These are phyloP conservation scores for Thelaira solivaga DNA, from an alignment of 2,888 invertebrate species.

Conservation along the genomic window DNA sequence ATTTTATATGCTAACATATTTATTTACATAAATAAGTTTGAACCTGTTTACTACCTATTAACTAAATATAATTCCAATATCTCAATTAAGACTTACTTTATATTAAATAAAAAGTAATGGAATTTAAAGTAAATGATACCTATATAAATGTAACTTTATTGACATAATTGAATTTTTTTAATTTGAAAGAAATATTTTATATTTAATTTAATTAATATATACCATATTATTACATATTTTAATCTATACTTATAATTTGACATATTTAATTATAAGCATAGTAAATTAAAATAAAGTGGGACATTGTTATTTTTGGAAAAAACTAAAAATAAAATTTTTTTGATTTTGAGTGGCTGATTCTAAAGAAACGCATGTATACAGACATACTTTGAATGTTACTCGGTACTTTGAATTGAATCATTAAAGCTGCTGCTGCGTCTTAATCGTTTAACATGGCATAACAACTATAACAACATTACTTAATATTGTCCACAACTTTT, in stretches of 20 bases:
- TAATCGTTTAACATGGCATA: too few species aligned
- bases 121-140: not conserved
- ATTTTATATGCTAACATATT: constrained; percentile 8
- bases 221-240: not conserved
- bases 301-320: constrained; percentile 27
- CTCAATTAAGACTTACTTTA: constrained; percentile 29
- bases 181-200: not conserved
- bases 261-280: constrained; percentile 9
- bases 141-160: constrained; percentile 6
- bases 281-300: constrained; percentile 21
- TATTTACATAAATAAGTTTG: not conserved
- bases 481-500: too few species aligned
- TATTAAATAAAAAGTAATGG: not conserved
- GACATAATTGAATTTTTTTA: not conserved
- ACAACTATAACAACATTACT: too few species aligned
- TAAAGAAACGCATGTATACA: too few species aligned
- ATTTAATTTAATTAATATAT: constrained; percentile 4
- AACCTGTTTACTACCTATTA: constrained; percentile 1
- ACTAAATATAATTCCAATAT: constrained; percentile 10
- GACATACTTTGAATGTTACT: too few species aligned
- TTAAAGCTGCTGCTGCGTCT: too few species aligned
- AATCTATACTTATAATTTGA: constrained; percentile 4
- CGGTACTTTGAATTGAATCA: too few species aligned
- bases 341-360: too few species aligned
- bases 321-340: not conserved